phyloP scores from a whole-genome alignment of 1,140 invertebrate species.

The Diachasmimorpha longicaudata region DNA sequence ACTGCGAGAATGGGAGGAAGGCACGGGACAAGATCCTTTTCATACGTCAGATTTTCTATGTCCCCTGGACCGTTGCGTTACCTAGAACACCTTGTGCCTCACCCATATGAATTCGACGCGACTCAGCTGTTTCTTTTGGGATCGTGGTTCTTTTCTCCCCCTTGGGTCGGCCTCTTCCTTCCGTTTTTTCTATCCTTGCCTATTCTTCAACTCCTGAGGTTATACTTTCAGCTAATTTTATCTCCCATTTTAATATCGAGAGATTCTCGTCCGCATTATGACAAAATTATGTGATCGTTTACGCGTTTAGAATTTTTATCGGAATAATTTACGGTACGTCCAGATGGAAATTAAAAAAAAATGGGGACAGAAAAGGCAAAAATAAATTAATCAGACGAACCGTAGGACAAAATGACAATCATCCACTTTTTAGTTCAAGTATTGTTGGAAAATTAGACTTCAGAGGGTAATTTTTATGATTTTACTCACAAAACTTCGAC shows the following conservation, averaged over 20 bases:
- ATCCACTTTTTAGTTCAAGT: too few species aligned
- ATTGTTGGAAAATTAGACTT: too few species aligned
- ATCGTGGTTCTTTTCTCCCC: constrained; percentile 21
- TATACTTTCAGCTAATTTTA: neutral
- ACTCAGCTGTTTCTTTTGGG: constrained; percentile 54
- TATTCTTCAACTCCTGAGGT: neutral
- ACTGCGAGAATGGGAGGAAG: constrained; percentile 37
- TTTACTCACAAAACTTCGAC: too few species aligned
- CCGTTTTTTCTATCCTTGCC: neutral
- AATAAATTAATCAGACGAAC: too few species aligned
- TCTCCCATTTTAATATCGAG: neutral
- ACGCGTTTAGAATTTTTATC: too few species aligned
- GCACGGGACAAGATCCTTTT: constrained; percentile 46
- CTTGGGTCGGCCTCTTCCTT: constrained; percentile 19
- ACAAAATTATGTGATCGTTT: too few species aligned
- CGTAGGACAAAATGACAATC: too few species aligned
- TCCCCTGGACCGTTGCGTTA: constrained; percentile 44
- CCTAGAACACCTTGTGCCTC: constrained; percentile 47
- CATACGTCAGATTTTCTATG: constrained; percentile 26
- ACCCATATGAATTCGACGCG: constrained; percentile 49
- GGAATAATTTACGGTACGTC: too few species aligned
- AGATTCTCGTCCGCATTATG: too few species aligned
- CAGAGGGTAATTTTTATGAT: too few species aligned
- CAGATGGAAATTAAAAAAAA: too few species aligned
- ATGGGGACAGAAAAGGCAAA: too few species aligned